phyloP scores from a whole-genome alignment of 2,113 vertebrate species.

The Rhinichthys klamathensis region DNA sequence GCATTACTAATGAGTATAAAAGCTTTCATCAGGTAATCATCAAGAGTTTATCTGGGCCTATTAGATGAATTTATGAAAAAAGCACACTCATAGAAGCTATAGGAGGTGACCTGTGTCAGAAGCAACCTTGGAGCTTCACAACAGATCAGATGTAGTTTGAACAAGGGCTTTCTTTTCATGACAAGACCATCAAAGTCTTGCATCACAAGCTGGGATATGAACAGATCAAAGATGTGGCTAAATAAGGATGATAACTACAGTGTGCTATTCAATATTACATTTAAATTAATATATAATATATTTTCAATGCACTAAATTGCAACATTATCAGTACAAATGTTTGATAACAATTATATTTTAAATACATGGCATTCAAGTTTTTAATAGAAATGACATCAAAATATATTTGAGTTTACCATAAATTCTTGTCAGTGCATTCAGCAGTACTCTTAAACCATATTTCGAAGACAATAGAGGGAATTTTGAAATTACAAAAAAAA shows the following conservation, averaged over 20 bases:
- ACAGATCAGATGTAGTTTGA: conserved; percentile 12
- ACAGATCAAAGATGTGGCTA: background rate
- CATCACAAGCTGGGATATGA: background rate
- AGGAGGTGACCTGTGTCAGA: conserved; percentile 10
- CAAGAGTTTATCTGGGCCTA: background rate
- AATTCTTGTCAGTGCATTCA: background rate
- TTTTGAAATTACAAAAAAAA: background rate
- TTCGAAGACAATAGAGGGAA: background rate
- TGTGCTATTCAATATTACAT: background rate
- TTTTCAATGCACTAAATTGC: background rate
- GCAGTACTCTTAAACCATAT: background rate
- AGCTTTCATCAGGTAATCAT: background rate
- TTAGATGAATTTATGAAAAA: background rate
- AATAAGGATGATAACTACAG: background rate
- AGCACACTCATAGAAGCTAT: background rate
- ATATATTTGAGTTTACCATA: background rate
- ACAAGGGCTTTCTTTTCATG: background rate
- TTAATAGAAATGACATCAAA: background rate
- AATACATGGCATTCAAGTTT: background rate
- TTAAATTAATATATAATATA: too few relatives aligned
- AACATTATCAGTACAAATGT: background rate
- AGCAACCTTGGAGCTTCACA: background rate
- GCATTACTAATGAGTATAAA: background rate
- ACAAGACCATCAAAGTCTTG: background rate
- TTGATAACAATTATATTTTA: background rate